Conservation (phyloP, 2,888 invertebrate genomes). For the Hetaerina titia region DNA sequence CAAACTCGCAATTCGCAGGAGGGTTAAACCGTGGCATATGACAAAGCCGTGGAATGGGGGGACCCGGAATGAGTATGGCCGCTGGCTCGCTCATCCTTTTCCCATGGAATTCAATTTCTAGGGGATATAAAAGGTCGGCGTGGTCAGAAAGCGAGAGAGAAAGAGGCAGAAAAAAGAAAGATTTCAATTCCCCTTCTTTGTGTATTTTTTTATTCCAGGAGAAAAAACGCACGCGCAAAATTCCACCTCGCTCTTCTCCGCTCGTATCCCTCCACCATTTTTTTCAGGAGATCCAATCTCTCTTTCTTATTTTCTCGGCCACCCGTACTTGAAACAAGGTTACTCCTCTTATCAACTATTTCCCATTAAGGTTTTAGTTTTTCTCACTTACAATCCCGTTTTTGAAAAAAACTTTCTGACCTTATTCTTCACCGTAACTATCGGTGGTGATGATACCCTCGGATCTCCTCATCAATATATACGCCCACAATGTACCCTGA, state of each 20-base stretch:
- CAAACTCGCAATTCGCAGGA: neutral
- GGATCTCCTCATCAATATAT: no score
- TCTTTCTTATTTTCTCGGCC: no score
- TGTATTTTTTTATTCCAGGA: neutral
- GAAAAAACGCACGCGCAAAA: neutral
- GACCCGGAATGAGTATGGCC: slow-evolving; percentile 1
- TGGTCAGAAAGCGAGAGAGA: neutral
- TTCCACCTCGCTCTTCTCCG: neutral
- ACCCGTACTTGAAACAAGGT: no score
- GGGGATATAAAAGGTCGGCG: neutral
- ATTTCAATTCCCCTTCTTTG: slow-evolving; percentile 4
- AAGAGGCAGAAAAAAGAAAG: neutral
- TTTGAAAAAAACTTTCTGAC: no score
- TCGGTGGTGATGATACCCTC: no score
- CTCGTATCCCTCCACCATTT: neutral
- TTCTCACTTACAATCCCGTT: no score
- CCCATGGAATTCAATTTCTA: neutral
- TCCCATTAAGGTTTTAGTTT: no score
- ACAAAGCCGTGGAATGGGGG: neutral
- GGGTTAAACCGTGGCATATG: slow-evolving; percentile 17
- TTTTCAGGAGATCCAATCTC: neutral
- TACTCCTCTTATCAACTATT: no score
- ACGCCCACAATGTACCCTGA: no score
- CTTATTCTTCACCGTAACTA: no score
- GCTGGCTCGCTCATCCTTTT: neutral